phyloP scores from a whole-genome alignment of 2,888 invertebrate genomes.

The Standfussiana lucernea region DNA sequence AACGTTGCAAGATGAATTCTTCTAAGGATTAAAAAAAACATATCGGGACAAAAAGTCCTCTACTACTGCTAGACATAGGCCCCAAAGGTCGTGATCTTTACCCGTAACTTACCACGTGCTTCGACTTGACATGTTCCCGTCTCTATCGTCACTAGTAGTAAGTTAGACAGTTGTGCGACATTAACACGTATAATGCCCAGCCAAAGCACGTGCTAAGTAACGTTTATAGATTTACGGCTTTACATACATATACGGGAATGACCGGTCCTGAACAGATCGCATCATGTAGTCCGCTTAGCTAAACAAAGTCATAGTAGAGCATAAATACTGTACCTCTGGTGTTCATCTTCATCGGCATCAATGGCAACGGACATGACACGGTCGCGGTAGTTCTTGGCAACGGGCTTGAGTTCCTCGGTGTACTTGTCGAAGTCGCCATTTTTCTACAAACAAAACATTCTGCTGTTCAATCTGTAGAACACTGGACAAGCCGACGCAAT shows the following conservation, averaged over 20 bases:
- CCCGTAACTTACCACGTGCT: background rate
- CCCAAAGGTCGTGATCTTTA: background rate
- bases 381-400: conserved; percentile 97
- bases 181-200: background rate
- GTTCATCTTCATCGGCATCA: conserved; percentile 98
- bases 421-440: conserved; percentile 95
- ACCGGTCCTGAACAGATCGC: background rate
- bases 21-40: too few relatives aligned
- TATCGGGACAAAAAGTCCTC: background rate
- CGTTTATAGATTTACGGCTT: background rate
- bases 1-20: background rate
- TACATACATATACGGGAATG: background rate
- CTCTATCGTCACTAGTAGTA: background rate
- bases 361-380: conserved; percentile 98
- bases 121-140: background rate
- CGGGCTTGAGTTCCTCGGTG: conserved; percentile 94
- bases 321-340: conserved; percentile 91
- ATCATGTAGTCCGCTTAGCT: background rate
- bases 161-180: background rate
- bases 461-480: conserved; percentile 38
- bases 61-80: background rate
- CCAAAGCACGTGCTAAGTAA: background rate
- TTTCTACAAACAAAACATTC: conserved; percentile 85
- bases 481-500: conserved; percentile 28
- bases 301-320: background rate